Percentiles rank a stretch among this genome's conserved stretches.
Conservation (phyloP, 2,888 invertebrate genomes). For the Flexamia atlantica region DNA sequence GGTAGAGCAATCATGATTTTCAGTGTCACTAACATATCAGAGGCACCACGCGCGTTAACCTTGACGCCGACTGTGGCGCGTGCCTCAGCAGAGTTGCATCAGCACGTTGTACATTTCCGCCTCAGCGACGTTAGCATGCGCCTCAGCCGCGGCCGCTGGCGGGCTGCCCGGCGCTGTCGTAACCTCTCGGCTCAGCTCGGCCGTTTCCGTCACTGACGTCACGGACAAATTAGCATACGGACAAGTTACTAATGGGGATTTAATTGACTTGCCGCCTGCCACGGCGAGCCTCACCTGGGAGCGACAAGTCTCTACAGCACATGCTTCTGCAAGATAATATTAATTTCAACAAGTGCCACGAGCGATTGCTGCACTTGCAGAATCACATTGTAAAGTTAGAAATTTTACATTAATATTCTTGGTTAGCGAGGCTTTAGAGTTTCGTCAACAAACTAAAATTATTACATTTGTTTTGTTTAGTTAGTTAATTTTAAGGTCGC, state of each 20-base stretch:
- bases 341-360: too few species aligned
- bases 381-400: too few species aligned
- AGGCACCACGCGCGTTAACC: too few species aligned
- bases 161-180: conserved; percentile 17
- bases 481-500: too few species aligned
- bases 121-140: background rate
- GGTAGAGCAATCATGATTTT: too few species aligned
- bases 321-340: too few species aligned
- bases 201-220: conserved; percentile 33
- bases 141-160: conserved; percentile 10
- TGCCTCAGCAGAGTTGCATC: background rate
- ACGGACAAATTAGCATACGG: conserved; percentile 37
- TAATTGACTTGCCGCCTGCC: conserved; percentile 52
- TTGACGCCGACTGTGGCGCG: background rate
- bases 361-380: too few species aligned
- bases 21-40: too few species aligned
- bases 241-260: conserved; percentile 52
- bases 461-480: too few species aligned
- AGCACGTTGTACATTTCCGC: conserved; percentile 23
- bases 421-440: too few species aligned
- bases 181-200: conserved; percentile 41
- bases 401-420: too few species aligned
- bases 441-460: too few species aligned
- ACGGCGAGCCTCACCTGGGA: background rate
- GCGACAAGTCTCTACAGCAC: background rate